phyloP scores from a whole-genome alignment of 2,113 vertebrate species.

The Etia nguti region DNA sequence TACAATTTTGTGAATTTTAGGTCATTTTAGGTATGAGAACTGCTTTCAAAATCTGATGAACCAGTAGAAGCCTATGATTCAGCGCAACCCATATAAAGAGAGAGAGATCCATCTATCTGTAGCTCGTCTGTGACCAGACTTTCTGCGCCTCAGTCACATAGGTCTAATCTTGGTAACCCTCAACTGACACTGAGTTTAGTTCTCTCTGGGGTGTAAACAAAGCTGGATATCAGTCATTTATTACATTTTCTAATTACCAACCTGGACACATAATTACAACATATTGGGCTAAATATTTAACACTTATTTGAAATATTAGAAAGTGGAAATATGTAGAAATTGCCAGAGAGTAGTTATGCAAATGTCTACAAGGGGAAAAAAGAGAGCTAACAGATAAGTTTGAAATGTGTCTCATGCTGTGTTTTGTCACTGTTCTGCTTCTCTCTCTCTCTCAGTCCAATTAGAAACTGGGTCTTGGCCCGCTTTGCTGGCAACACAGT shows the following conservation, averaged over 20 bases:
- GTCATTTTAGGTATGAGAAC: neutral
- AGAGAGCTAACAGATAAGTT: neutral
- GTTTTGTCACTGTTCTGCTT: constrained; percentile 8
- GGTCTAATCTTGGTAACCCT: constrained; percentile 11
- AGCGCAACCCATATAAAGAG: neutral
- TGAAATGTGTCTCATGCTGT: constrained; percentile 17
- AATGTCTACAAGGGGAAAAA: neutral
- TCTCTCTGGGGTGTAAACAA: neutral
- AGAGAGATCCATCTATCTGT: neutral
- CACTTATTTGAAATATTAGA: neutral
- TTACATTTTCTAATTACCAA: neutral
- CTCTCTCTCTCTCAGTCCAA: constrained; percentile 54
- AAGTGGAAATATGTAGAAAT: neutral
- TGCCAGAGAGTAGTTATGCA: neutral
- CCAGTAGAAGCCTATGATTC: neutral
- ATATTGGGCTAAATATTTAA: neutral
- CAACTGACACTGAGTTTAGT: constrained; percentile 16
- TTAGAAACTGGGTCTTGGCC: constrained; percentile 75
- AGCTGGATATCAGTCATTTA: neutral
- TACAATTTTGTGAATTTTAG: neutral
- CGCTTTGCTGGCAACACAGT: constrained; percentile 68
- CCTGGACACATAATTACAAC: neutral
- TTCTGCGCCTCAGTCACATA: neutral
- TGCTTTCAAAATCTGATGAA: neutral
- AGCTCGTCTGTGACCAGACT: neutral